These are phyloP conservation scores for Steatornis caripensis DNA, from an alignment of 2,113 vertebrate species.

Conservation along the genomic window DNA sequence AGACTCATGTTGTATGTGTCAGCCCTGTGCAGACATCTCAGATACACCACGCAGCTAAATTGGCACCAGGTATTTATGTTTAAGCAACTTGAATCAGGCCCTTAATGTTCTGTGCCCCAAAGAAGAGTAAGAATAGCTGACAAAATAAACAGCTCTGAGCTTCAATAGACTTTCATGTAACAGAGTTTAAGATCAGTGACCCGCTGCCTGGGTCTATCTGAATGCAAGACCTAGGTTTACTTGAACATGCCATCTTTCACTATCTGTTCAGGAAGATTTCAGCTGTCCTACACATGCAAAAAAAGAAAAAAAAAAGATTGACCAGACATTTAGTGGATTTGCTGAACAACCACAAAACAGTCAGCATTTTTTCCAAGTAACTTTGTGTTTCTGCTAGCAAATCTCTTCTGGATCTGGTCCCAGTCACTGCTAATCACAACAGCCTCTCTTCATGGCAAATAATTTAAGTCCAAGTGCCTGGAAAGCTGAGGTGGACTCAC, in stretches of 20 bases:
- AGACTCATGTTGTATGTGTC: background rate
- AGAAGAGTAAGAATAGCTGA: background rate
- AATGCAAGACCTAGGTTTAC: background rate
- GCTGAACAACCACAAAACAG: background rate
- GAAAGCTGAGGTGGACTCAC: background rate
- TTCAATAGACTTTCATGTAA: background rate
- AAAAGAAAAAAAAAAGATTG: background rate
- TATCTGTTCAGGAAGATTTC: background rate
- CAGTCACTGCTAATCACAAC: background rate
- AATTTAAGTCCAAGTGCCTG: background rate
- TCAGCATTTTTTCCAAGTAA: background rate
- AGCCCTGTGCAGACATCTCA: background rate
- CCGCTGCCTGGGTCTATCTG: background rate
- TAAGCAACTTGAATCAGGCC: background rate
- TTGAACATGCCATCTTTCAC: background rate
- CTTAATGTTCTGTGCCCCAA: background rate
- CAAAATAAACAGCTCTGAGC: background rate
- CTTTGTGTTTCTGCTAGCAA: background rate
- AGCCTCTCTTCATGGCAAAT: background rate
- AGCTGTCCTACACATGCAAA: background rate
- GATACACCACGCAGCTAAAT: background rate
- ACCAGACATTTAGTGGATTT: background rate
- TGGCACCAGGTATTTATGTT: background rate
- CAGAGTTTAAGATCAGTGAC: background rate
- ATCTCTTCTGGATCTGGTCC: background rate